Base-by-base conservation (phyloP, 2,888 invertebrate species). In the Orthonychiurus folsomi region DNA sequence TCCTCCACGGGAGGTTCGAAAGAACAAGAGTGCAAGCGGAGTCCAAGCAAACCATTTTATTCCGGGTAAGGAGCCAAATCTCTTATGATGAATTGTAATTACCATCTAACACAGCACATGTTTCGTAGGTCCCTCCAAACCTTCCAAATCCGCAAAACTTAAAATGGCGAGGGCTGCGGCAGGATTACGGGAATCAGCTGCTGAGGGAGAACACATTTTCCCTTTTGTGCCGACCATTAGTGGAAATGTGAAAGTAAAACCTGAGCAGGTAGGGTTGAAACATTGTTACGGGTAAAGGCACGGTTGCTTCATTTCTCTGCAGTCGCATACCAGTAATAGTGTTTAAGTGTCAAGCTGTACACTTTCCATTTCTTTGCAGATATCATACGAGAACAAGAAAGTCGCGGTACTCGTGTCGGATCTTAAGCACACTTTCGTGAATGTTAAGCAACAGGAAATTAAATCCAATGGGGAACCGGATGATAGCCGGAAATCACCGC, bases 401-500 rank as follows among this genome's bases (percentile, higher is more conserved):
- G 26, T 59, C 5, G 59, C 59, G 5, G 50, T 59, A 12, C 50
- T 59, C 23, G 50, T 59, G 2, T 28, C 59, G 3, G 26, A 59
- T 23, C 59, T 50, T 23, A 37, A 24, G n/a, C 3, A 25, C 3
- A 50, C 48, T 5, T 28, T 15, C 3, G 47, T 59, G 20, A 50
- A 48, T 50, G 50, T 59, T 9, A 47, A 48, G 5, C 52, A 52
- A 37, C 9, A 37, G 5, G 5, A 5, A 37, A 37, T 15, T 9
- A 37, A 37, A 37, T n/a, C n/a, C n/a, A n/a, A n/a, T n/a, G n/a
- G n/a, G n/a, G n/a, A n/a, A n/a, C n/a, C n/a, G n/a, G n/a, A n/a
- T n/a, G n/a, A n/a, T n/a, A n/a, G n/a, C n/a, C n/a, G n/a, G n/a
- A n/a, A n/a, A n/a, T n/a, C 12, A 20, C 58, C 47, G n/a, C n/a